These are phyloP conservation scores for Chymomyza fuscimana DNA, from an alignment of 2,888 invertebrate species.

Conservation along the genomic window DNA sequence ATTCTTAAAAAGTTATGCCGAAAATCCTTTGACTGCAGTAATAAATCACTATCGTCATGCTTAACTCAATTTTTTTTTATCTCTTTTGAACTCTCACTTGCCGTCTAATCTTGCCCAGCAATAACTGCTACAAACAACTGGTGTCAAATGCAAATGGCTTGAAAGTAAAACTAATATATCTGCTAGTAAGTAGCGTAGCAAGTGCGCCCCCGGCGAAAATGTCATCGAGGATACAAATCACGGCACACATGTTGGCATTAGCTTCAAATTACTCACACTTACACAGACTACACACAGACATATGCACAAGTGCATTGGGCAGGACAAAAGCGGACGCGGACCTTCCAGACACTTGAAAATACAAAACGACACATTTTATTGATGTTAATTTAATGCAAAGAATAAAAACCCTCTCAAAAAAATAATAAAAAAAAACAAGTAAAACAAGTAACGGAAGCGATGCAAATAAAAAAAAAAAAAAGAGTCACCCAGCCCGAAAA, in stretches of 20 bases:
- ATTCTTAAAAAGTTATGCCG: no score
- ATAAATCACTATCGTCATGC: background rate
- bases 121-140: background rate
- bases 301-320: conserved; percentile 39
- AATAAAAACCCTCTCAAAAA: conserved; percentile 46
- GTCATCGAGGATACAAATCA: conserved; percentile 55
- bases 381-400: conserved; percentile 76
- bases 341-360: conserved; percentile 32
- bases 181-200: conserved; percentile 6
- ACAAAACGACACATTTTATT: conserved; percentile 70
- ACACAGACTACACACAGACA: conserved; percentile 30
- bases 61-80: no score
- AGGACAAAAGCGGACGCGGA: conserved; percentile 33
- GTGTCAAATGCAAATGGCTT: conserved; percentile 36
- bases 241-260: conserved; percentile 65
- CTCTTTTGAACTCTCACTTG: background rate
- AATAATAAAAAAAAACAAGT: background rate
- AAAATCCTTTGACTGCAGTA: background rate
- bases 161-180: conserved; percentile 26
- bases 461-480: conserved; percentile 43
- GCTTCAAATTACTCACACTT: conserved; percentile 55
- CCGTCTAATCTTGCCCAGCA: background rate
- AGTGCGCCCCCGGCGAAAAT: conserved; percentile 17
- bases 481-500: conserved; percentile 3
- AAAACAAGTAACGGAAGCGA: conserved; percentile 25